Base-by-base conservation (phyloP, 2,797 vertebrate species). In the Setipinna tenuifilis region DNA sequence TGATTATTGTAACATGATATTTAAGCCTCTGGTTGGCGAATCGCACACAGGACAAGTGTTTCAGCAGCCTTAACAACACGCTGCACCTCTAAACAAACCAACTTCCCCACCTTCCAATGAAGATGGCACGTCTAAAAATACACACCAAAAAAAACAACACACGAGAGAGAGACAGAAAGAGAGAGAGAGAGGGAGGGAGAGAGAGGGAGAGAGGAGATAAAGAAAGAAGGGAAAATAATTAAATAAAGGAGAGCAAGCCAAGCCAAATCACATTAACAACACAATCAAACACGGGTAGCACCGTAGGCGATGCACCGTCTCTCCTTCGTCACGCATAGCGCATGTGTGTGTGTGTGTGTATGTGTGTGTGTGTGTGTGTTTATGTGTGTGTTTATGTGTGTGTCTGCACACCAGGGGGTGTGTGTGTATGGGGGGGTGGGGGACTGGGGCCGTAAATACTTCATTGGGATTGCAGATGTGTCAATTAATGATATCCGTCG, bases 391-490 rank as follows among this genome's bases (percentile, higher is more conserved):
- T 54, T 9, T 54, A 0, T 9, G 46, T 48, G 46, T 48, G 46
- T 48, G 46, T 48, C 46, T 48, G 3, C 46, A 48, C 46, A 48
- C 46, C 46, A 48, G 46, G 46, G 46, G 46, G n/a, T n/a, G n/a
- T n/a, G n/a, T n/a, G n/a, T 48, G 46, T 10, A n/a, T n/a, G n/a
- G n/a, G n/a, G 6, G 89, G 91, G 57, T 91, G 91, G 86, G 89
- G 90, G 87, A 90, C 91, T 89, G 91, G 91, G 92, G 91, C 90
- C 48, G 91, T 94, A 93, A 94, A 95, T 93, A 94, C 94, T 95
- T 93, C 92, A 94, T 95, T 93, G 94, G 91, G 88, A 92, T 94
- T 95, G 92, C 94, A 93, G 94, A 95, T 95, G 93, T 95, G 94
- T 95, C 94, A 95, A 94, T 95, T 95, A 94, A 94, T 75, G 68